phyloP scores from a whole-genome alignment of 2,888 invertebrate genomes.

The Ophioninae sp. region DNA sequence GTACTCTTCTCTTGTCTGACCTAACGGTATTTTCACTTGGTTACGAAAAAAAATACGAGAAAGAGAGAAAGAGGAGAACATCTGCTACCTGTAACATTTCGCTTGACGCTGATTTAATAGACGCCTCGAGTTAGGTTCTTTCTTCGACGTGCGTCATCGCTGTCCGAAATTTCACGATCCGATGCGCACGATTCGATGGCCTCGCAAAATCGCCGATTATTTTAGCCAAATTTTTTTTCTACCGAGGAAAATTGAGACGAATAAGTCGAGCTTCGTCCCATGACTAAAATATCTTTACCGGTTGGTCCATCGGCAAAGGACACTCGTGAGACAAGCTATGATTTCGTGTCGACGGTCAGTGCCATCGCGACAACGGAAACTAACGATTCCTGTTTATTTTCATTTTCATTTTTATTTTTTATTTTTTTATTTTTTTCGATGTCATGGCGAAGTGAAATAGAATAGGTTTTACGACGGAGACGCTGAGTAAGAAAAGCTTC shows the following conservation, averaged over 20 bases:
- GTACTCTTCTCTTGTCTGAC: conserved; percentile 45
- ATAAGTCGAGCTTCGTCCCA: background rate
- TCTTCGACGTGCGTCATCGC: background rate
- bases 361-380: conserved; percentile 20
- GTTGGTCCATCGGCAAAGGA: background rate
- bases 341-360: conserved; percentile 43
- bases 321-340: background rate
- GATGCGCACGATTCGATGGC: background rate
- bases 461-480: background rate
- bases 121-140: conserved; percentile 9
- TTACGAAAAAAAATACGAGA: conserved; percentile 3
- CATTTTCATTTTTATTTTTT: conserved; percentile 5
- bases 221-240: background rate
- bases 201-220: background rate
- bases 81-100: conserved; percentile 2
- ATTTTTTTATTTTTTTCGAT: background rate
- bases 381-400: background rate
- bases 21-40: conserved; percentile 55
- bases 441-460: background rate
- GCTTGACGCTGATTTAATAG: conserved; percentile 6
- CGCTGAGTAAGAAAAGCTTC: conserved; percentile 11
- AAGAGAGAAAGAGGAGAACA: background rate
- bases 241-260: background rate
- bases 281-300: background rate
- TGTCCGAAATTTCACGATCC: conserved; percentile 5